A percentile compares a stretch with the other conserved stretches of the same genome.
These are phyloP conservation scores for Calameuta pallipes DNA, from an alignment of 2,888 invertebrate species.

Conservation along the genomic window DNA sequence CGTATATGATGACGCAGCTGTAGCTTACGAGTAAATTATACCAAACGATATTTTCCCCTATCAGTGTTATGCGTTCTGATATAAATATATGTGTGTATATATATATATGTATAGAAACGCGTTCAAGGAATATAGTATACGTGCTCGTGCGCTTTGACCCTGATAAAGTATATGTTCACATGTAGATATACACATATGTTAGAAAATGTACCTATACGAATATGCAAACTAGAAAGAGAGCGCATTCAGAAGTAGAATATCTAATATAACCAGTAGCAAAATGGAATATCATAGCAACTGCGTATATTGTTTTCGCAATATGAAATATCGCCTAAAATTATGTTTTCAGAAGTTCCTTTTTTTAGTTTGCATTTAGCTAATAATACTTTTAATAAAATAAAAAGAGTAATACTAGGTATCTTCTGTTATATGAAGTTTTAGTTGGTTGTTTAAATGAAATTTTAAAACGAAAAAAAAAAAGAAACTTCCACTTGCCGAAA, in stretches of 20 bases:
- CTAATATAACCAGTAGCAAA: not conserved
- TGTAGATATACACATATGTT: not conserved
- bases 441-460: not conserved
- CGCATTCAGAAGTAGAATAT: not conserved
- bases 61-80: not conserved
- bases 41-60: not conserved
- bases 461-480: not conserved
- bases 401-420: not conserved
- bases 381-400: not conserved
- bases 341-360: not conserved
- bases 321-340: not conserved
- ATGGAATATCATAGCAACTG: not conserved
- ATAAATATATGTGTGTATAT: not conserved
- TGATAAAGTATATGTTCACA: no score
- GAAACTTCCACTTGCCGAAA: slow-evolving; percentile 16
- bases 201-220: not conserved
- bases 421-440: not conserved
- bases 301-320: not conserved
- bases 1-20: not conserved
- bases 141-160: not conserved
- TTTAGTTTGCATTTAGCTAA: not conserved
- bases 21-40: not conserved
- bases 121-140: not conserved
- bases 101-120: not conserved
- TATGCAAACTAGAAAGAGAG: not conserved